phyloP scores from a whole-genome alignment of 2,888 invertebrate species.

The Pollenia griseotomentosa region DNA sequence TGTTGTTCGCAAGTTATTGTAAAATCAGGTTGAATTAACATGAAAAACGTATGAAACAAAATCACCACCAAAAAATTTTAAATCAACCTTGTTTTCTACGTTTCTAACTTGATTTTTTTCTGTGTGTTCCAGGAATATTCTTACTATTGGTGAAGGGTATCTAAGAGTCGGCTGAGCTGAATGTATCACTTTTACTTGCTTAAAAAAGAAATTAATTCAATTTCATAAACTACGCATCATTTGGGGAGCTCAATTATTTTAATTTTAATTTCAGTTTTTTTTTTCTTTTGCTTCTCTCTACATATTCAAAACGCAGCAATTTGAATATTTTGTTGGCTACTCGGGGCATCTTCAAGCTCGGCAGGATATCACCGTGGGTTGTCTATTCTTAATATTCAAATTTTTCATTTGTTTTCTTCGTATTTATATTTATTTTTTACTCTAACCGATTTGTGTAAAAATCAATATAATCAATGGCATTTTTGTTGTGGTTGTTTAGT shows the following conservation, averaged over 20 bases:
- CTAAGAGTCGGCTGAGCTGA: too few relatives aligned
- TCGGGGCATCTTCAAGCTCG: conserved; percentile 73
- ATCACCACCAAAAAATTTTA: too few relatives aligned
- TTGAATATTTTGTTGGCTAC: conserved; percentile 39
- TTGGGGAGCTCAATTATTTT: conserved; percentile 39
- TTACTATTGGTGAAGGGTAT: too few relatives aligned
- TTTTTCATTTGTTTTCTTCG: conserved; percentile 57
- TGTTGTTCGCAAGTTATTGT: too few relatives aligned
- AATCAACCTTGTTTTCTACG: too few relatives aligned
- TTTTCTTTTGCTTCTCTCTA: conserved; percentile 1
- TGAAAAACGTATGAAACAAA: too few relatives aligned
- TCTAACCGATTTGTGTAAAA: conserved; percentile 38
- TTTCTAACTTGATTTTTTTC: too few relatives aligned
- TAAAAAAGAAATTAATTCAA: conserved; percentile 21
- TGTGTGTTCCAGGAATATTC: too few relatives aligned
- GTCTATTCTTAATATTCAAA: conserved; percentile 76
- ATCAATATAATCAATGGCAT: conserved; percentile 33
- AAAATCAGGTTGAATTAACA: too few relatives aligned
- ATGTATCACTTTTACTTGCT: not conserved
- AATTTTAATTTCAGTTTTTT: not conserved
- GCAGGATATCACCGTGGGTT: conserved; percentile 78
- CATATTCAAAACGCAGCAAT: conserved; percentile 45
- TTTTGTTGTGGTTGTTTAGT: conserved; percentile 19
- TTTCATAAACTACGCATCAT: conserved; percentile 65
- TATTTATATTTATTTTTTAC: not conserved